Evolutionary conservation across 2,113 vertebrate genomes (phyloP).

Genomic region (Brienomyrus brachyistius): DNA sequence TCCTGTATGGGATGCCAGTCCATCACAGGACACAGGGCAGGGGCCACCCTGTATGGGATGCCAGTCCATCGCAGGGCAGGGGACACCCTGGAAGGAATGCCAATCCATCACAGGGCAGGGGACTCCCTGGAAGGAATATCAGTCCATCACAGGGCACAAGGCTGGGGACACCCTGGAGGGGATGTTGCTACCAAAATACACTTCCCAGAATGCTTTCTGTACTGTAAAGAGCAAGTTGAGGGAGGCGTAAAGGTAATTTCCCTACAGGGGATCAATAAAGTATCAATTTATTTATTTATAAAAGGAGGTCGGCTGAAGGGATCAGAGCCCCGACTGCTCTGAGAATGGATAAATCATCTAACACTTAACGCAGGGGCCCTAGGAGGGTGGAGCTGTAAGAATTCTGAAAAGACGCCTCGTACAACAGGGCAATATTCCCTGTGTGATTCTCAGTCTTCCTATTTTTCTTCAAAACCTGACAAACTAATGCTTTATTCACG

Average conservation of each 20-base stretch:
- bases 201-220: neutral
- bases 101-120: too few relatives aligned
- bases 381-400: neutral
- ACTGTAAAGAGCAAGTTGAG: too few relatives aligned
- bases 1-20: neutral
- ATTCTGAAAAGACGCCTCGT: slow-evolving; percentile 11
- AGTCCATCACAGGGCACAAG: neutral
- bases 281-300: too few relatives aligned
- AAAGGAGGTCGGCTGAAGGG: neutral
- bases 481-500: slow-evolving; percentile 37
- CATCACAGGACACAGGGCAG: neutral
- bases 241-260: too few relatives aligned
- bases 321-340: neutral
- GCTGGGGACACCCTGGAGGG: neutral
- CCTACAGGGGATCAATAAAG: too few relatives aligned
- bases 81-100: too few relatives aligned
- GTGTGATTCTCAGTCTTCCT: slow-evolving; percentile 40
- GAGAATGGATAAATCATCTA: neutral
- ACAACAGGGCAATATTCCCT: slow-evolving; percentile 32
- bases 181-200: neutral
- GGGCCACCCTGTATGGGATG: neutral
- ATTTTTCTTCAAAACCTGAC: slow-evolving; percentile 31
- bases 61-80: neutral
- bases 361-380: neutral
- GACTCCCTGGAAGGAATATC: too few relatives aligned